Conservation (phyloP, 2,888 invertebrate genomes). For the Ramazzottius varieornatus region DNA sequence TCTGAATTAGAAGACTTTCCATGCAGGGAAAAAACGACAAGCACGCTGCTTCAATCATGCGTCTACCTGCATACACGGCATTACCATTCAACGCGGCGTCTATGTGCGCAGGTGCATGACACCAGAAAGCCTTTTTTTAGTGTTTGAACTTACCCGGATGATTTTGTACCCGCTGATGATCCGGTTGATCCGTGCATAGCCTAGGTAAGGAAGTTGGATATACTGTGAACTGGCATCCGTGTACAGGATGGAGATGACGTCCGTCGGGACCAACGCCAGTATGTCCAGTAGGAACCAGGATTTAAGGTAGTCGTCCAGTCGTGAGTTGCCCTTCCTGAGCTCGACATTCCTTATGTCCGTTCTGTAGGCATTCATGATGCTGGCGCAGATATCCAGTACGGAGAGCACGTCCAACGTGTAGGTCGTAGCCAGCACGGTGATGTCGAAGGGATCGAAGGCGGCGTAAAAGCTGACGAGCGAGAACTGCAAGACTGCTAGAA, state of each 20-base stretch:
- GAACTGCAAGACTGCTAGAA: not conserved
- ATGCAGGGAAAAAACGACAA: too few relatives aligned
- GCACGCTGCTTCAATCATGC: too few relatives aligned
- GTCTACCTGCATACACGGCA: too few relatives aligned
- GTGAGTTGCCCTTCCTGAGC: not conserved
- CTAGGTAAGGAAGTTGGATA: not conserved
- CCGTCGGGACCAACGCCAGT: not conserved
- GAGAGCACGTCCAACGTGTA: not conserved
- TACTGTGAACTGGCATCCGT: not conserved
- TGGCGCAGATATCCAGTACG: not conserved
- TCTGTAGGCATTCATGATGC: not conserved
- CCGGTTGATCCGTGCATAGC: not conserved
- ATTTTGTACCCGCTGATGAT: not conserved
- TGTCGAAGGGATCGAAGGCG: not conserved
- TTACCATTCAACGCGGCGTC: not conserved
- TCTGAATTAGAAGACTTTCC: too few relatives aligned
- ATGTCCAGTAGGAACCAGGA: not conserved
- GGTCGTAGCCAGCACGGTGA: not conserved
- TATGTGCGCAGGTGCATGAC: not conserved
- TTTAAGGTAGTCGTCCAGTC: not conserved
- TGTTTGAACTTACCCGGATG: not conserved
- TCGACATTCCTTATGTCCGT: not conserved
- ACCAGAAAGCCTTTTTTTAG: not conserved
- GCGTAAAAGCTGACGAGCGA: not conserved
- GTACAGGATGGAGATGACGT: not conserved